These are phyloP conservation scores for Magallana angulata DNA, from an alignment of 1,140 invertebrate genomes.

Conservation along the genomic window DNA sequence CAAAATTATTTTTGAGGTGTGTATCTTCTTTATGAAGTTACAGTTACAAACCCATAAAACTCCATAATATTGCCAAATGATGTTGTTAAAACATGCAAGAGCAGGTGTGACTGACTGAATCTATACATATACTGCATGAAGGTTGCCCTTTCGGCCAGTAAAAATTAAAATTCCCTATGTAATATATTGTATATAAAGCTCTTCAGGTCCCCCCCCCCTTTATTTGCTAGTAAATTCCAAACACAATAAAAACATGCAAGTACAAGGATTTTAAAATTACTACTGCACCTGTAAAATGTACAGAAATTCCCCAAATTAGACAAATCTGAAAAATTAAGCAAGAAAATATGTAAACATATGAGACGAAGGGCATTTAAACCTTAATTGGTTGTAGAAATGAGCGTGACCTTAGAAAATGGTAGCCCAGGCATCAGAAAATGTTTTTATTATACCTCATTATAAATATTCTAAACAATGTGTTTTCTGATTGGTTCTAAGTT, in stretches of 20 bases:
- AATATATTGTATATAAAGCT: neutral
- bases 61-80: neutral
- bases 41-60: conserved; percentile 5
- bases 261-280: conserved; percentile 7
- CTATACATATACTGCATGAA: neutral
- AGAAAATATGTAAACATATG: conserved; percentile 7
- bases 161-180: neutral
- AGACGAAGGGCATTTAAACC: conserved; percentile 4
- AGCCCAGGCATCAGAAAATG: neutral
- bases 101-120: conserved; percentile 4
- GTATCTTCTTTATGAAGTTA: neutral
- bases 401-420: neutral
- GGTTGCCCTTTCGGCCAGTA: neutral
- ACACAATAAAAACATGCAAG: neutral
- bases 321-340: conserved; percentile 6
- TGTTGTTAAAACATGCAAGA: conserved; percentile 1
- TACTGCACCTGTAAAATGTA: conserved; percentile 5
- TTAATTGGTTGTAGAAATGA: neutral
- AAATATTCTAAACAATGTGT: too few relatives aligned
- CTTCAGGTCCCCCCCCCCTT: neutral
- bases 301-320: neutral
- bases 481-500: too few relatives aligned
- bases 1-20: conserved; percentile 6
- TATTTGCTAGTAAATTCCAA: conserved; percentile 1
- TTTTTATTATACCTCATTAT: neutral